Percentiles rank a stretch among this genome's conserved stretches.
Evolutionary conservation across 2,797 vertebrate species (phyloP).

Genomic region (Siniperca undulata): DNA sequence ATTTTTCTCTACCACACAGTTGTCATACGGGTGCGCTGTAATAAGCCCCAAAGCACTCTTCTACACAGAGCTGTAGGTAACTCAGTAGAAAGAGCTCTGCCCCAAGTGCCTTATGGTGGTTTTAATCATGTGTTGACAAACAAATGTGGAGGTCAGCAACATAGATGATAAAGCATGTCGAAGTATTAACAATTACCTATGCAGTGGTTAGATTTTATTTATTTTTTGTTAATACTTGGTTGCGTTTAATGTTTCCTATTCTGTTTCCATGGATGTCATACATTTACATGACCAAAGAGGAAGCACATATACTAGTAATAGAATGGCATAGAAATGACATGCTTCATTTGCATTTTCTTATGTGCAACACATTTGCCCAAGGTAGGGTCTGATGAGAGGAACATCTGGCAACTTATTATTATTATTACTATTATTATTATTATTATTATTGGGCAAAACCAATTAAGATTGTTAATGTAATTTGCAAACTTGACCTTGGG

Average conservation of each 20-base stretch:
- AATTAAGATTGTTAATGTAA: too few relatives aligned
- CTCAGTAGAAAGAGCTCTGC: not conserved
- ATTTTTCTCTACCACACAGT: not conserved
- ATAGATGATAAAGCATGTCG: not conserved
- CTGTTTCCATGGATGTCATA: not conserved
- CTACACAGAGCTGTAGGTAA: conserved; percentile 8
- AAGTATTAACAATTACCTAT: not conserved
- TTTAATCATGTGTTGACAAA: not conserved
- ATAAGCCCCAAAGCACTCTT: not conserved
- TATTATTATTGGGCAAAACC: not conserved
- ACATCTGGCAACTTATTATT: not conserved
- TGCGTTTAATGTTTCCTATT: too few relatives aligned
- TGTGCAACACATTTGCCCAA: not conserved
- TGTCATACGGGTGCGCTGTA: not conserved
- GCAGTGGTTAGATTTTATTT: too few relatives aligned
- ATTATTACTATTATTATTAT: not conserved
- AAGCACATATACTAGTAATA: not conserved
- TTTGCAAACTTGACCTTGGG: not conserved
- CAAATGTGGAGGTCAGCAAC: not conserved
- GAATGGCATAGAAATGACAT: not conserved
- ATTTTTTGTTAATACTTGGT: not conserved
- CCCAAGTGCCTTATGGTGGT: not conserved
- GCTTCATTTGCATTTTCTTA: not conserved
- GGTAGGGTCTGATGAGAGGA: not conserved
- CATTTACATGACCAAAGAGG: not conserved